Evolutionary conservation across 2,888 invertebrate species (phyloP).

Genomic region (Leptopterna dolabrata): DNA sequence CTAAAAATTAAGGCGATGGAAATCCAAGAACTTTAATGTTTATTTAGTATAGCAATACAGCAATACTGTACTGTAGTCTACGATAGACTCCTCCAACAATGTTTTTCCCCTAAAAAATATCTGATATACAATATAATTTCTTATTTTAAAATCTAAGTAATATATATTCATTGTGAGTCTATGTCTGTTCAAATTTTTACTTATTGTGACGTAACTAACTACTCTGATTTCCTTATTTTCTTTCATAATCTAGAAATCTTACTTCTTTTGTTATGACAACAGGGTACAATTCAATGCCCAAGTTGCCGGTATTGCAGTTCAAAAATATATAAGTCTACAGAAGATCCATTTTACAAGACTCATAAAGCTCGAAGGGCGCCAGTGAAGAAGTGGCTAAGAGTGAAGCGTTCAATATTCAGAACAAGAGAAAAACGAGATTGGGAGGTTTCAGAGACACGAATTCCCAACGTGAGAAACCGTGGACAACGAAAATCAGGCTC

Average conservation of each 20-base stretch:
- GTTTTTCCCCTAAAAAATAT: background rate
- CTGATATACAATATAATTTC: slow-evolving; percentile 13
- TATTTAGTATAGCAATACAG: no score
- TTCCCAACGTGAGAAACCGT: background rate
- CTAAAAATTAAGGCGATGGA: no score
- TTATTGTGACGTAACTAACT: background rate
- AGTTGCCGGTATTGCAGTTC: background rate
- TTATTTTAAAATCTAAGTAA: background rate
- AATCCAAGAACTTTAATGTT: no score
- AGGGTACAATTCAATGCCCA: background rate
- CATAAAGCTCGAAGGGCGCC: background rate
- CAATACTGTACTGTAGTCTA: no score
- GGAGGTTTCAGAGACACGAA: background rate
- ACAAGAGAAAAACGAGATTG: background rate
- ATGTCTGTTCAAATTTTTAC: background rate
- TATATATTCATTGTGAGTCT: slow-evolving; percentile 3
- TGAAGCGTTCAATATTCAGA: background rate
- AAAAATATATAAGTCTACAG: background rate
- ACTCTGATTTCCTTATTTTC: background rate
- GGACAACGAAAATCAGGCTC: background rate
- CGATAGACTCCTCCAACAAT: background rate
- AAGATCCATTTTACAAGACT: background rate
- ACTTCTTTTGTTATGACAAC: background rate
- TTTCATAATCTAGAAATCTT: background rate
- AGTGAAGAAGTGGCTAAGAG: background rate